Evolutionary conservation across 2,113 vertebrate genomes (phyloP).

Genomic region (Aramus guarauna): DNA sequence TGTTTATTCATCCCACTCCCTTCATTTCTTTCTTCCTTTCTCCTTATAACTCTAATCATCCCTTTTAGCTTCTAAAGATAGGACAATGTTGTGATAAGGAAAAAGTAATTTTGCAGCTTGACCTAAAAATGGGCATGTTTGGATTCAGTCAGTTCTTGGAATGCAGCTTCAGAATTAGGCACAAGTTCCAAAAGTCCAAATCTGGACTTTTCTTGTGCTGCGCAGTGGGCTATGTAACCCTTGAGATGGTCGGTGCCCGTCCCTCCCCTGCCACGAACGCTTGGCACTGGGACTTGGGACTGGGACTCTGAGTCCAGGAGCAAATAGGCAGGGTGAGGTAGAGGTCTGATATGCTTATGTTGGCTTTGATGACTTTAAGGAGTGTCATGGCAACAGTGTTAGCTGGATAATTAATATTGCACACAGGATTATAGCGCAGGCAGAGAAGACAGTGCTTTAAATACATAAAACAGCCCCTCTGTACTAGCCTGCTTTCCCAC

Average conservation of each 20-base stretch:
- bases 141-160: constrained; percentile 5
- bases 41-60: constrained; percentile 28
- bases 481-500: not conserved
- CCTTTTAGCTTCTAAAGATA: constrained; percentile 63
- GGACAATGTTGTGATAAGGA: constrained; percentile 34
- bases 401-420: constrained; percentile 46
- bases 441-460: not conserved
- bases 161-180: not conserved
- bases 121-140: constrained; percentile 64
- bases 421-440: not conserved
- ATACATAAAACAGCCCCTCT: not conserved
- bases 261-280: not conserved
- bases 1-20: constrained; percentile 36
- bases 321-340: not conserved
- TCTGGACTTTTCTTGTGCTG: not conserved
- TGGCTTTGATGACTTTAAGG: constrained; percentile 36
- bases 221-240: not conserved
- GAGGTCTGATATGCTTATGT: not conserved
- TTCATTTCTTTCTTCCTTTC: constrained; percentile 10
- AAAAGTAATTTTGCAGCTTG: constrained; percentile 28
- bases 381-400: constrained; percentile 39
- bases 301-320: not conserved
- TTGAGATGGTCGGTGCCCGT: rapidly evolving
- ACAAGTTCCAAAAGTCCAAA: constrained; percentile 5
- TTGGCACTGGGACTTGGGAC: not conserved